Evolutionary conservation across 2,797 vertebrate genomes (phyloP).

Genomic region (Fistularia tabacaria): DNA sequence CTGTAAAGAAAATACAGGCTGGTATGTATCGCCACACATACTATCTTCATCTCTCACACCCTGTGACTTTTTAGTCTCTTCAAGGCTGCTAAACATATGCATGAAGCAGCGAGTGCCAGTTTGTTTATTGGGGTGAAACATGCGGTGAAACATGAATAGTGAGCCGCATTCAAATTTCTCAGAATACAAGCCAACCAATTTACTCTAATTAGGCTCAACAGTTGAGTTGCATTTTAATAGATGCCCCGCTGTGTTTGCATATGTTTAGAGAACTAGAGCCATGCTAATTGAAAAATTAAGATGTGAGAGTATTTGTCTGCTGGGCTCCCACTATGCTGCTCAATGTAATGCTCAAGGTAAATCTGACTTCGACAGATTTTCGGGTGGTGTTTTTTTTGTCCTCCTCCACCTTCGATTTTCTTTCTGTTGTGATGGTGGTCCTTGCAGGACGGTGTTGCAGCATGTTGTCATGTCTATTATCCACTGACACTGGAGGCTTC

Average conservation of each 20-base stretch:
- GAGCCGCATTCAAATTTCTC: constrained; percentile 70
- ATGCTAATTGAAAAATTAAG: constrained; percentile 83
- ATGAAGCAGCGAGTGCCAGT: constrained; percentile 38
- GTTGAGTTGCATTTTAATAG: constrained; percentile 79
- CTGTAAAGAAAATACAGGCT: too few species aligned
- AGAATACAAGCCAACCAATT: constrained; percentile 73
- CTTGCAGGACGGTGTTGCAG: neutral
- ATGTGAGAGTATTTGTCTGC: constrained; percentile 74
- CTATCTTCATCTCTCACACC: too few species aligned
- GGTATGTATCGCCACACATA: too few species aligned
- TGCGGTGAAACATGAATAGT: constrained; percentile 48
- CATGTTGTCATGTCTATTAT: neutral
- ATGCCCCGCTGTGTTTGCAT: constrained; percentile 78
- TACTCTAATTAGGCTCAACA: constrained; percentile 79
- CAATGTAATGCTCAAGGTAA: constrained; percentile 37
- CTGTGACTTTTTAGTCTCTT: too few species aligned
- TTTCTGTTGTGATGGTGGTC: constrained; percentile 6
- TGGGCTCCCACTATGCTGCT: constrained; percentile 56
- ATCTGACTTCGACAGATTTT: constrained; percentile 45
- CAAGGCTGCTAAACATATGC: constrained; percentile 41
- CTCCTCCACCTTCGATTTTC: neutral
- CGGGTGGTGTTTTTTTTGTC: constrained; percentile 17
- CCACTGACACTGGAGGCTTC: constrained; percentile 11
- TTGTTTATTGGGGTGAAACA: constrained; percentile 64
- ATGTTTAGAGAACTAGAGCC: constrained; percentile 78